Evolutionary conservation across 2,888 invertebrate species (phyloP).

Genomic region (Taphrorychus bicolor): DNA sequence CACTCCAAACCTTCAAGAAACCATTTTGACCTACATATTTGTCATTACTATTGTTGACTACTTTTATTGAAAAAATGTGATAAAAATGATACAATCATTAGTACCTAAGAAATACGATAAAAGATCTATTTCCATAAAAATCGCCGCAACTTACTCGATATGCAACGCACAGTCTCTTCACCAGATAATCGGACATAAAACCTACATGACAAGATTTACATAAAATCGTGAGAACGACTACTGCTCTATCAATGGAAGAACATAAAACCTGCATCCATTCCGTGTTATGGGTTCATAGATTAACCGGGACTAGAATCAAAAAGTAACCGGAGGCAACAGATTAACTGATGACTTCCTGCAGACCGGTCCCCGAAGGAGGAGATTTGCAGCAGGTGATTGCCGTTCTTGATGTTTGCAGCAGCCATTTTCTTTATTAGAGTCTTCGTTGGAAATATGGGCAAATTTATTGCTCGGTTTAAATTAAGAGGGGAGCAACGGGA

Average conservation of each 20-base stretch:
- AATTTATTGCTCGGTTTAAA: background rate
- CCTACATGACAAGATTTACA: background rate
- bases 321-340: conserved; percentile 21
- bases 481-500: background rate
- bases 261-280: conserved; percentile 17
- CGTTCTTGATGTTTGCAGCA: conserved; percentile 16
- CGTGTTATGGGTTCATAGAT: conserved; percentile 19
- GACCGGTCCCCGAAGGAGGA: conserved; percentile 12
- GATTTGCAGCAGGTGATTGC: conserved; percentile 25
- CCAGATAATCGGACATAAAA: background rate
- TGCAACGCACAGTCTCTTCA: background rate
- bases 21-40: too few species aligned
- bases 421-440: conserved; percentile 7
- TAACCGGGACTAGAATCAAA: conserved; percentile 15
- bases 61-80: too few species aligned
- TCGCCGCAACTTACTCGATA: too few species aligned
- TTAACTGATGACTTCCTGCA: conserved; percentile 24
- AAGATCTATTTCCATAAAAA: too few species aligned
- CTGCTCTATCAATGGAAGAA: conserved; percentile 14
- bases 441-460: background rate
- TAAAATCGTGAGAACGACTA: background rate
- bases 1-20: too few species aligned
- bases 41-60: too few species aligned
- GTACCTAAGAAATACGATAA: too few species aligned
- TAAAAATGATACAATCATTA: too few species aligned